Base-by-base conservation (phyloP, 2,888 invertebrate species). In the Drosophila villosipedis region DNA sequence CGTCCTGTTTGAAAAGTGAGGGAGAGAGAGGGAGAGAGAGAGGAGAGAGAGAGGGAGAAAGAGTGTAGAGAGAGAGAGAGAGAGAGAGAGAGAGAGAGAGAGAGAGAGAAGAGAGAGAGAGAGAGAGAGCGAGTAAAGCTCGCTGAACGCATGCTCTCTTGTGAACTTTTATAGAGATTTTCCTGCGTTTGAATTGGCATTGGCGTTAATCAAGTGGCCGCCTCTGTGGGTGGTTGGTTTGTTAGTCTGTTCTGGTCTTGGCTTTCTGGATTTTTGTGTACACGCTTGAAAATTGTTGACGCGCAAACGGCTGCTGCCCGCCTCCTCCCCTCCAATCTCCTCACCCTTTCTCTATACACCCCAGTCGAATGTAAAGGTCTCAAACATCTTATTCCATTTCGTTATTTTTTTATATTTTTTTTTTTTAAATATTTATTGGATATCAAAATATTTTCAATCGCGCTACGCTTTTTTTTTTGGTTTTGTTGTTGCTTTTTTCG, bases 231-330 rank as follows among this genome's bases (percentile, higher is more conserved):
- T 83, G 80, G 75, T 61, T 69, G 72, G 72, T 25, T 79, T 53
- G 53, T 57, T 59, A 64, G 30, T 59, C 37, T 55, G 80, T 58
- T 72, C 59, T 62, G 64, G 75, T 74, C 65, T 76, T 68, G 69
- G 78, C 47, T 47, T 47, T 72, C 80, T 87, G 84, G 85, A 84
- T 86, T 86, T 85, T 82, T 90, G 91, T 88, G 87, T 88, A 88
- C 87, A 90, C 91, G 87, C 82, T 84, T 80, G 83, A 84, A 90
- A 90, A 84, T 89, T 87, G 89, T 85, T 84, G 82, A 77, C 84
- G 85, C 83, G 87, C 82, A 78, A 80, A 80, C 72, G 53, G 58
- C 65, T 75, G 61, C 43, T 37, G 47, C 43, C 37, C 68, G 43
- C n/a, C 30, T 14, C 39, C 16, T 1, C 16, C 2, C 37, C 37